Conservation (phyloP, 2,113 vertebrate genomes). For the Furnarius figulus region DNA sequence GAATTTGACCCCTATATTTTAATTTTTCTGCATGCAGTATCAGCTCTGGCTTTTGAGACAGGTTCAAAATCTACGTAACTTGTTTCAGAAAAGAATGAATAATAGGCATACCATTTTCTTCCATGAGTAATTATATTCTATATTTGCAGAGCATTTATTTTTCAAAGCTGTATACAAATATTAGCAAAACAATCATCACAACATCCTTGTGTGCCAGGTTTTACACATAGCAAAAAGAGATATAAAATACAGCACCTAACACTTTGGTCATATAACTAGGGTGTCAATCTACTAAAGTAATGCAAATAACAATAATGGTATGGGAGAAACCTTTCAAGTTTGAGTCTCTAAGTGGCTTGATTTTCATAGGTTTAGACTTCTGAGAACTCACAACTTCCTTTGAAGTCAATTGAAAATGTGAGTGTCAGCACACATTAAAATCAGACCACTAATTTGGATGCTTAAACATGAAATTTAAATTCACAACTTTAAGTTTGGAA, state of each 20-base stretch:
- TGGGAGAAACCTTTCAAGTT: conserved; percentile 61
- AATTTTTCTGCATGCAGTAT: neutral
- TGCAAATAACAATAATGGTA: conserved; percentile 58
- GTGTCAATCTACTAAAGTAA: conserved; percentile 32
- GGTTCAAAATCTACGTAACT: neutral
- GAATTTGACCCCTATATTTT: neutral
- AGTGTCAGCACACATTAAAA: conserved; percentile 66
- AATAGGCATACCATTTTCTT: neutral
- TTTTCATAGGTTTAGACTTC: conserved; percentile 70
- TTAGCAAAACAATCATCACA: neutral
- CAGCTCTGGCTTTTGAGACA: neutral
- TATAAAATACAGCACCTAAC: neutral
- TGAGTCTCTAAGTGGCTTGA: conserved; percentile 51
- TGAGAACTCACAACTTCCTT: conserved; percentile 45
- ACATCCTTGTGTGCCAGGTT: neutral
- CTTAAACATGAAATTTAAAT: conserved; percentile 51
- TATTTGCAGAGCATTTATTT: neutral
- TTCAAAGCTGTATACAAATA: neutral
- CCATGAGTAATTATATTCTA: neutral
- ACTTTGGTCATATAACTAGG: neutral
- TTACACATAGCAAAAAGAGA: neutral
- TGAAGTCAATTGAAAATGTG: conserved; percentile 58
- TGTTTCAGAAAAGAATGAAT: neutral
- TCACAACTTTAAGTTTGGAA: conserved; percentile 10
- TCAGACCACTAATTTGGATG: conserved; percentile 64